These are phyloP conservation scores for Poeciliopsis turneri DNA, from an alignment of 2,797 vertebrate species.

Conservation along the genomic window DNA sequence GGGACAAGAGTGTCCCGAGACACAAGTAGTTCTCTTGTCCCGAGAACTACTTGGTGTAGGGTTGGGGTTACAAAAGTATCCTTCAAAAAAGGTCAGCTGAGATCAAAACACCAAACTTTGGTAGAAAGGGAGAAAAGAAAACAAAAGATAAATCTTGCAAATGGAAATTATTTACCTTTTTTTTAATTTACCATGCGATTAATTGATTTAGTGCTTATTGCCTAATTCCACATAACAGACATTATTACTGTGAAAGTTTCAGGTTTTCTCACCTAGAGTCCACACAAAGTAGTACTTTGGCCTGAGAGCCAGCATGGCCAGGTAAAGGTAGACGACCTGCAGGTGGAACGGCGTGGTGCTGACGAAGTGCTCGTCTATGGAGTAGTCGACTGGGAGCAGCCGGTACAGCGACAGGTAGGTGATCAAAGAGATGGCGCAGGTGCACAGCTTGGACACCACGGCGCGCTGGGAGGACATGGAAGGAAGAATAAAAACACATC, in stretches of 20 bases:
- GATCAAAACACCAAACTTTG: not conserved
- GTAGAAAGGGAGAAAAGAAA: no score
- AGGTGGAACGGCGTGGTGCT: slow-evolving; percentile 86
- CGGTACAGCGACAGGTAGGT: slow-evolving; percentile 90
- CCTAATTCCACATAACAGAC: not conserved
- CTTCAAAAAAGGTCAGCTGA: no score
- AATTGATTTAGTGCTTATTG: no score
- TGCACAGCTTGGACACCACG: slow-evolving; percentile 89
- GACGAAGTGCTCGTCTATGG: slow-evolving; percentile 86
- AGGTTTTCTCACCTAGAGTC: slow-evolving; percentile 89
- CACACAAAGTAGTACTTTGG: slow-evolving; percentile 99
- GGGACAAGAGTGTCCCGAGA: no score
- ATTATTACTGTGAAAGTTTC: no score
- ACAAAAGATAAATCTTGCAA: no score
- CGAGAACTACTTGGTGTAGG: no score
- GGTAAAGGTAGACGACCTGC: slow-evolving; percentile 90
- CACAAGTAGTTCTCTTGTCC: no score
- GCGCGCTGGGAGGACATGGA: slow-evolving; percentile 79
- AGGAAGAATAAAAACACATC: not conserved
- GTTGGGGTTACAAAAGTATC: no score
- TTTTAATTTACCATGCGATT: no score
- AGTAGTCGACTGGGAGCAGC: slow-evolving; percentile 88
- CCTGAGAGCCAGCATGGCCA: slow-evolving; percentile 92
- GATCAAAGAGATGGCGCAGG: slow-evolving; percentile 89
- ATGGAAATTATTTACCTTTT: no score